Evolutionary conservation across 2,888 invertebrate species (phyloP).

Genomic region (Cheilosia grossa): DNA sequence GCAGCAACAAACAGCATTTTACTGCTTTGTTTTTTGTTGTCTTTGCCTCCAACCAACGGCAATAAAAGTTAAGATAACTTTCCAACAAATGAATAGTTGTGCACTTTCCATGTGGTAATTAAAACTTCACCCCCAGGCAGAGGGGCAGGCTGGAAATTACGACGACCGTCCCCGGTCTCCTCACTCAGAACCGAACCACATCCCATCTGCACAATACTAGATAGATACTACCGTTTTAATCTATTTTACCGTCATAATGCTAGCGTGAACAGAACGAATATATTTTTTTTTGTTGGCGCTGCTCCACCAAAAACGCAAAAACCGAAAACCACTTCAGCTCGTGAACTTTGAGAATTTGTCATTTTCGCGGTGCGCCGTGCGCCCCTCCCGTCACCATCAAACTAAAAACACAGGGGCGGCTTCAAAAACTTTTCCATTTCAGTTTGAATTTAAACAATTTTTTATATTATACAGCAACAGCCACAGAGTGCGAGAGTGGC

Average conservation of each 20-base stretch:
- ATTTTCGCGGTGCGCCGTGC: slow-evolving; percentile 46
- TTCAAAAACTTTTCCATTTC: slow-evolving; percentile 54
- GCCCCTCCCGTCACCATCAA: slow-evolving; percentile 8
- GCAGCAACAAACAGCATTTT: not conserved
- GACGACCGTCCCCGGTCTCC: not conserved
- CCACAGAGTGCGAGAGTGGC: not conserved
- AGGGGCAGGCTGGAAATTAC: not conserved
- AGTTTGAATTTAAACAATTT: slow-evolving; percentile 51
- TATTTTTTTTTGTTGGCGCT: not conserved
- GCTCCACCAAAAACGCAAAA: slow-evolving; percentile 29
- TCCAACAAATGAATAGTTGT: slow-evolving; percentile 61
- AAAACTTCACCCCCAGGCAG: slow-evolving; percentile 30
- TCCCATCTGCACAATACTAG: slow-evolving; percentile 8
- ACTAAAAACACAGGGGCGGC: slow-evolving; percentile 46
- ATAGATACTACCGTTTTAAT: slow-evolving; percentile 49
- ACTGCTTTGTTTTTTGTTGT: not conserved
- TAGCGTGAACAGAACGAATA: slow-evolving; percentile 37
- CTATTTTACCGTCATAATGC: slow-evolving; percentile 37
- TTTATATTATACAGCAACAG: not conserved
- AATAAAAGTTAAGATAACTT: slow-evolving; percentile 68
- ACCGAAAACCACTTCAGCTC: slow-evolving; percentile 56
- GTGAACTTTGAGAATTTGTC: slow-evolving; percentile 72
- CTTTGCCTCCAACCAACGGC: slow-evolving; percentile 1
- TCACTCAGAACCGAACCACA: slow-evolving; percentile 5
- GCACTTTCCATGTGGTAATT: slow-evolving; percentile 67